Evolutionary conservation across 2,888 invertebrate species (phyloP).

Genomic region (Alsophila aescularia): DNA sequence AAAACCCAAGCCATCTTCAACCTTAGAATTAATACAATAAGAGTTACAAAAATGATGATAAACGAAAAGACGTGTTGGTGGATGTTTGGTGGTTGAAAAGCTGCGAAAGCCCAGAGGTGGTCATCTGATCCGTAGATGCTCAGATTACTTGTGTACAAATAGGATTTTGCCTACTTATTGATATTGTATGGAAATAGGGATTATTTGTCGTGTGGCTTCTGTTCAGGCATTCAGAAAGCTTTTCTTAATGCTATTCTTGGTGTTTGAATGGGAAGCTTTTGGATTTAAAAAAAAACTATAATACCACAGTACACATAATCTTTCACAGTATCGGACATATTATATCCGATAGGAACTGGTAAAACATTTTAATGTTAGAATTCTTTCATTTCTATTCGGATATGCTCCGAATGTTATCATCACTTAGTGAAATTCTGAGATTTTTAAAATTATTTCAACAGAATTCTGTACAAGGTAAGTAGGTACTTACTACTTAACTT

Average conservation of each 20-base stretch:
- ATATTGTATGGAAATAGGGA: constrained; percentile 31
- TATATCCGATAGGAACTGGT: no score
- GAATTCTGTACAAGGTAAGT: no score
- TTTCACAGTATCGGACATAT: no score
- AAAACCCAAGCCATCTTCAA: constrained; percentile 1
- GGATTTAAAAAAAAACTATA: background rate
- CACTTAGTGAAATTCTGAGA: no score
- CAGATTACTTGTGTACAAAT: constrained; percentile 62
- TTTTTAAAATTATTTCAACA: no score
- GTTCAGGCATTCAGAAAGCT: constrained; percentile 3
- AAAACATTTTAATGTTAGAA: no score
- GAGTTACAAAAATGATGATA: background rate
- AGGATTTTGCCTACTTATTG: constrained; percentile 48
- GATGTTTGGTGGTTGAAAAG: constrained; percentile 13
- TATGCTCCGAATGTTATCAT: no score
- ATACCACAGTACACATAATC: background rate
- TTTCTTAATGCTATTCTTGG: constrained; percentile 4
- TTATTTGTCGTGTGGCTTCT: constrained; percentile 23
- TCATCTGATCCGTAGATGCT: constrained; percentile 57
- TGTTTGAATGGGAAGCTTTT: background rate
- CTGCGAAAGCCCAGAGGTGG: constrained; percentile 47
- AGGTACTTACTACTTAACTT: no score
- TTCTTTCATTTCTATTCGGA: no score
- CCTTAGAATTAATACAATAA: background rate
- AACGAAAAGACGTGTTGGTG: constrained; percentile 6